phyloP scores from a whole-genome alignment of 1,140 invertebrate genomes.

The Druon quercuslanigerum region DNA sequence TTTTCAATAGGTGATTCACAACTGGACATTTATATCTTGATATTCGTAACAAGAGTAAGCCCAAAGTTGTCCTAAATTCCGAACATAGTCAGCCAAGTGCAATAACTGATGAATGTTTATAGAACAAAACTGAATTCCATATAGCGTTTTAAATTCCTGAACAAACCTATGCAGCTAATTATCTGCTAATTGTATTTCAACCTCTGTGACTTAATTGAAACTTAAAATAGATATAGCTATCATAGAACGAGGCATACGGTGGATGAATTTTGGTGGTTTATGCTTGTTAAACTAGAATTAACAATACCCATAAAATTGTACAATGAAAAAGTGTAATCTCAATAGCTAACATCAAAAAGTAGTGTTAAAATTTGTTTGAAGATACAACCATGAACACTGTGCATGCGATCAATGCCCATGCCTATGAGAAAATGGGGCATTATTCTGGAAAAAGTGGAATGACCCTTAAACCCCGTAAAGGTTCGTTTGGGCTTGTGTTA shows the following conservation, averaged over 20 bases:
- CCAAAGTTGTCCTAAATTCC: constrained; percentile 46
- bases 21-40: constrained; percentile 51
- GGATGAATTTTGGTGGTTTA: constrained; percentile 44
- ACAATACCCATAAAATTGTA: constrained; percentile 34
- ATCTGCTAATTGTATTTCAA: constrained; percentile 27
- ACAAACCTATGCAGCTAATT: constrained; percentile 48
- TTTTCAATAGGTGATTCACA: constrained; percentile 40
- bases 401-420: constrained; percentile 42
- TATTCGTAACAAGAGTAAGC: constrained; percentile 47
- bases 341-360: constrained; percentile 11
- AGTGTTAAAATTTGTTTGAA: constrained; percentile 37
- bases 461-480: constrained; percentile 39
- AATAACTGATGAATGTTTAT: constrained; percentile 52
- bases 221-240: constrained; percentile 31
- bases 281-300: constrained; percentile 16
- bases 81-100: constrained; percentile 48
- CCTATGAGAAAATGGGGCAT: constrained; percentile 42
- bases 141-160: constrained; percentile 42
- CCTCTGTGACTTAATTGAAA: constrained; percentile 14
- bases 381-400: constrained; percentile 40
- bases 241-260: constrained; percentile 35
- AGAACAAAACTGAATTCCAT: constrained; percentile 47
- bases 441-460: constrained; percentile 8
- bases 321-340: constrained; percentile 35
- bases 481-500: constrained; percentile 14